Conservation (phyloP, 1,140 invertebrate genomes). For the Camponotus pennsylvanicus region DNA sequence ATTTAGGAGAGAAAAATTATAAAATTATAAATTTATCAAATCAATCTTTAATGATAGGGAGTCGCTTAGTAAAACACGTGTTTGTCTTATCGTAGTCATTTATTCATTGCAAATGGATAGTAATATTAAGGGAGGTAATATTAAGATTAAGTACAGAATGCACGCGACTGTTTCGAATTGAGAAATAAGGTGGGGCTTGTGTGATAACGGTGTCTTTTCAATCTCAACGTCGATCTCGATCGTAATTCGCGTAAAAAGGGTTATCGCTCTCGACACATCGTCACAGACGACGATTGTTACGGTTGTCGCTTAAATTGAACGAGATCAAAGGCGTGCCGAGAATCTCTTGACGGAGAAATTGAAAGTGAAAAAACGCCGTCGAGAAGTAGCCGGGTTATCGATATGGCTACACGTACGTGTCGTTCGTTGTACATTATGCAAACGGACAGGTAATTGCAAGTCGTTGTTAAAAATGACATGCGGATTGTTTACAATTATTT, state of each 20-base stretch:
- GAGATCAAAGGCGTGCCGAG: background rate
- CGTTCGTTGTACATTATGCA: slow-evolving; percentile 1
- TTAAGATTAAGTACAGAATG: slow-evolving; percentile 74
- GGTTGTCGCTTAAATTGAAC: background rate
- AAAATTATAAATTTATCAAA: background rate
- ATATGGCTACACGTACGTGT: slow-evolving; percentile 27
- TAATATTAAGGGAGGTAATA: slow-evolving; percentile 50
- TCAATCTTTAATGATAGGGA: background rate
- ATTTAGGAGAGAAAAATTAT: background rate
- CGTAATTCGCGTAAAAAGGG: background rate
- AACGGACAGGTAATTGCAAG: slow-evolving; percentile 1
- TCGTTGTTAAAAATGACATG: slow-evolving; percentile 51
- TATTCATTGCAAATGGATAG: slow-evolving; percentile 66
- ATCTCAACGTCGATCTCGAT: slow-evolving; percentile 21
- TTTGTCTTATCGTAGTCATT: slow-evolving; percentile 61
- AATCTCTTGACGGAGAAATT: slow-evolving; percentile 3
- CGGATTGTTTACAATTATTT: slow-evolving; percentile 65
- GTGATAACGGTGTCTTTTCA: slow-evolving; percentile 3
- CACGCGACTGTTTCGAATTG: slow-evolving; percentile 46
- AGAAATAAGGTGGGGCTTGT: slow-evolving; percentile 31
- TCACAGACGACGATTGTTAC: background rate
- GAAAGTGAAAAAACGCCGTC: background rate
- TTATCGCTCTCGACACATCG: slow-evolving; percentile 1
- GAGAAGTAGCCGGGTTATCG: slow-evolving; percentile 7
- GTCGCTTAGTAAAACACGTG: slow-evolving; percentile 40